Conservation (phyloP, 2,888 invertebrate species). For the Leuctra nigra region DNA sequence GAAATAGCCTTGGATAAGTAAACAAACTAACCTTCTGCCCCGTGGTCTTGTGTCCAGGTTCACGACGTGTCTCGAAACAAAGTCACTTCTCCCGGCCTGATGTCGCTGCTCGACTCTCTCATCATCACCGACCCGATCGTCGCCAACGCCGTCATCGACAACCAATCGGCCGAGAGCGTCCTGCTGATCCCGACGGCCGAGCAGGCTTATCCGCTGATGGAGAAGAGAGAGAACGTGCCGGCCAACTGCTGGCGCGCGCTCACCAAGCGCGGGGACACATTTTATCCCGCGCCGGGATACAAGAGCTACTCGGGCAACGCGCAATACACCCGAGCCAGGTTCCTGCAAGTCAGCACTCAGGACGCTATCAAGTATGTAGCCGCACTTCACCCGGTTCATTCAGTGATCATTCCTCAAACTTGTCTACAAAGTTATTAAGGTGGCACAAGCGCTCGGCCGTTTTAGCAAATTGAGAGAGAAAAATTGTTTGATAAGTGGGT, state of each 20-base stretch:
- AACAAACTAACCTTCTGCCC: too few species aligned
- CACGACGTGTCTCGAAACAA: constrained; percentile 45
- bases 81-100: constrained; percentile 41
- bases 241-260: constrained; percentile 57
- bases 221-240: constrained; percentile 57
- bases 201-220: constrained; percentile 64
- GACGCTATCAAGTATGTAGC: constrained; percentile 55
- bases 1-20: too few species aligned
- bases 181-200: constrained; percentile 65
- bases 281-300: constrained; percentile 70
- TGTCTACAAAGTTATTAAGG: too few species aligned
- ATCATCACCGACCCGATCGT: constrained; percentile 68
- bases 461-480: too few species aligned
- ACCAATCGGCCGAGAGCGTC: constrained; percentile 61
- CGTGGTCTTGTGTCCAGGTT: constrained; percentile 37
- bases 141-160: constrained; percentile 81
- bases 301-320: constrained; percentile 57
- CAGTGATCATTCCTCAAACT: too few species aligned
- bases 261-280: constrained; percentile 59
- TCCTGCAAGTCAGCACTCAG: constrained; percentile 58
- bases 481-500: too few species aligned
- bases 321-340: constrained; percentile 42
- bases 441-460: too few species aligned
- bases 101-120: constrained; percentile 60
- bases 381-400: too few species aligned